A percentile compares a stretch with the other conserved stretches of the same genome.
Conservation (phyloP, 2,113 vertebrate genomes). For the Oxyura jamaicensis region DNA sequence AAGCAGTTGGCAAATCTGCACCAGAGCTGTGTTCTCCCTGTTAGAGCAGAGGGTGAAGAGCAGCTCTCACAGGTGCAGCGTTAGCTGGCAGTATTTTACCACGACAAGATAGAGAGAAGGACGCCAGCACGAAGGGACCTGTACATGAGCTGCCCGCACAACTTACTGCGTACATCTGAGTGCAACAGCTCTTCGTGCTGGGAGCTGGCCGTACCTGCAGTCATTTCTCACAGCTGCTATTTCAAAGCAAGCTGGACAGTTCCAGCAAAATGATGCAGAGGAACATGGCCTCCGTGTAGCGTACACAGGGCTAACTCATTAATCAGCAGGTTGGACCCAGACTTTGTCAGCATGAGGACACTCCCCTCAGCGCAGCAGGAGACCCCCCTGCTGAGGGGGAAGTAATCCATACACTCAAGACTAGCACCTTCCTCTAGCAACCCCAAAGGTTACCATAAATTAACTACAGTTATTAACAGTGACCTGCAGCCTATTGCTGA, state of each 20-base stretch:
- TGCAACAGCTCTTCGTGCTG: background rate
- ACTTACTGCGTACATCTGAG: background rate
- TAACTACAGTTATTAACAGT: background rate
- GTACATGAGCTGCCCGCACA: background rate
- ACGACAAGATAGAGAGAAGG: background rate
- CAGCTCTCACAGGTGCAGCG: background rate
- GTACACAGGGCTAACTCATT: background rate
- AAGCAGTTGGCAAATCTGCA: background rate
- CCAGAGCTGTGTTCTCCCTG: background rate
- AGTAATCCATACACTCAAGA: background rate
- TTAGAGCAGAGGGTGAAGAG: background rate
- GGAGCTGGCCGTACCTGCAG: background rate
- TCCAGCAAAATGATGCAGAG: background rate
- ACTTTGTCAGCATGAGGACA: too few species aligned
- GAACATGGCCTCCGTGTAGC: background rate
- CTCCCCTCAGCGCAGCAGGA: background rate
- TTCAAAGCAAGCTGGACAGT: background rate
- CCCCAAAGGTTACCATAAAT: background rate
- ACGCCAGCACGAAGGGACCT: background rate
- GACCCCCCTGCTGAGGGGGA: background rate
- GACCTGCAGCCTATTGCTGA: background rate
- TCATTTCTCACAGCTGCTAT: background rate
- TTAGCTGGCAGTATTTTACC: background rate
- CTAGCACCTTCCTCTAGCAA: background rate
- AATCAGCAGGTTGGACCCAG: background rate